A percentile compares a stretch with the other conserved stretches of the same genome.
These are phyloP conservation scores for Acromyrmex echinatior DNA, from an alignment of 1,140 invertebrate species.

Conservation along the genomic window DNA sequence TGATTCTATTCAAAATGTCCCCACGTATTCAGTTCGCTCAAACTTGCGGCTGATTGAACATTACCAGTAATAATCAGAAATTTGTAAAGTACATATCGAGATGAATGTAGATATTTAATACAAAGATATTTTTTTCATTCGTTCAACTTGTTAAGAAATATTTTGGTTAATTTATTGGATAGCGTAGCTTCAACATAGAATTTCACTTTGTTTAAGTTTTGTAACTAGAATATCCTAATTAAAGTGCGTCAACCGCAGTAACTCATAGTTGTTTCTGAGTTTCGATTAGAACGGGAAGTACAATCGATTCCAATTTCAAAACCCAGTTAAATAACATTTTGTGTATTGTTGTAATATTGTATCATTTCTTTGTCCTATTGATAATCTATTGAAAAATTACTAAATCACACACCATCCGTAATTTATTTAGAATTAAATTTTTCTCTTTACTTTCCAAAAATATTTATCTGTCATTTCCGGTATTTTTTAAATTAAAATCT, in stretches of 20 bases:
- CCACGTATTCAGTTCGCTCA: background rate
- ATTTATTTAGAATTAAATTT: background rate
- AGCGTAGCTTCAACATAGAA: background rate
- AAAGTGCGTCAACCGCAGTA: slow-evolving; percentile 13
- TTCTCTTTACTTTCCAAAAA: background rate
- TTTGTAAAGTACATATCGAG: background rate
- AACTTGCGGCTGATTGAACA: background rate
- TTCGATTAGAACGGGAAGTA: slow-evolving; percentile 48
- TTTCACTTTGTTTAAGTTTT: slow-evolving; percentile 38
- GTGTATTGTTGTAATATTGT: slow-evolving; percentile 6
- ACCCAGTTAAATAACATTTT: slow-evolving; percentile 23
- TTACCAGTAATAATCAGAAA: background rate
- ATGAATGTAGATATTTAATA: no score
- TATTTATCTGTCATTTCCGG: background rate
- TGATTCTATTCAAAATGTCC: background rate
- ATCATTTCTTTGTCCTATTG: background rate
- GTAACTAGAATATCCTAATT: slow-evolving; percentile 42
- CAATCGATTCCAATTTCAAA: slow-evolving; percentile 32
- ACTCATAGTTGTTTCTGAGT: slow-evolving; percentile 47
- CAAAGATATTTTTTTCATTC: background rate
- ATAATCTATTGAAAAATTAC: background rate
- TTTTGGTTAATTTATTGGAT: background rate
- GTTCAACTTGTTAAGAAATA: background rate
- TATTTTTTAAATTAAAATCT: background rate
- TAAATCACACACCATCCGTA: background rate